phyloP scores from a whole-genome alignment of 2,888 invertebrate species.

The Alsophila aescularia region DNA sequence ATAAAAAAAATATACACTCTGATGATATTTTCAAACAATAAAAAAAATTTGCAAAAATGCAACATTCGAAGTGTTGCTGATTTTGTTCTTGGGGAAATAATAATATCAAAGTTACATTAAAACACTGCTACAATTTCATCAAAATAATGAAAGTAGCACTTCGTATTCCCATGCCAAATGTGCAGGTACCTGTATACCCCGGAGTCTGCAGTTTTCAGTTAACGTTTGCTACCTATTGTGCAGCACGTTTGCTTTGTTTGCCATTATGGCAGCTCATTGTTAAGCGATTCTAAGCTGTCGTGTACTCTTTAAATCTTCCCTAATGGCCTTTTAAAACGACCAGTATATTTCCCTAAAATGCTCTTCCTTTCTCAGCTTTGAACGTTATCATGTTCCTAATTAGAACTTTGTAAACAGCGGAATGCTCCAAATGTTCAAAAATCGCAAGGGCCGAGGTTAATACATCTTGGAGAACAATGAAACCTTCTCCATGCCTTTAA shows the following conservation, averaged over 20 bases:
- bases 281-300: slow-evolving; percentile 67
- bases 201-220: slow-evolving; percentile 44
- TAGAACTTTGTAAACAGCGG: slow-evolving; percentile 49
- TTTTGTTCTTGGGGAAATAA: no score
- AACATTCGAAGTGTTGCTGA: no score
- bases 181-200: slow-evolving; percentile 21
- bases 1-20: no score
- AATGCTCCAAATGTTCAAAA: slow-evolving; percentile 36
- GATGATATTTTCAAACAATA: no score
- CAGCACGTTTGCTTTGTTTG: slow-evolving; percentile 60
- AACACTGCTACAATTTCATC: background rate
- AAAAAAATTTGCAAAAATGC: no score
- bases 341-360: slow-evolving; percentile 66
- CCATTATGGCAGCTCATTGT: slow-evolving; percentile 68
- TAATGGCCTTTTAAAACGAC: slow-evolving; percentile 76
- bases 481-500: slow-evolving; percentile 36
- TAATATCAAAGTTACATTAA: background rate
- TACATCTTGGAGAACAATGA: slow-evolving; percentile 37
- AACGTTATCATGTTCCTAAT: slow-evolving; percentile 64
- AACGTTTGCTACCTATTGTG: slow-evolving; percentile 50
- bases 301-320: slow-evolving; percentile 75
- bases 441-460: slow-evolving; percentile 35
- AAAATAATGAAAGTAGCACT: slow-evolving; percentile 19
- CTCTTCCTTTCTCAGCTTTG: slow-evolving; percentile 52
- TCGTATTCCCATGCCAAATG: slow-evolving; percentile 22